A percentile compares a stretch with the other conserved stretches of the same genome.
Conservation (phyloP, 2,888 invertebrate genomes). For the Cheilosia urbana region DNA sequence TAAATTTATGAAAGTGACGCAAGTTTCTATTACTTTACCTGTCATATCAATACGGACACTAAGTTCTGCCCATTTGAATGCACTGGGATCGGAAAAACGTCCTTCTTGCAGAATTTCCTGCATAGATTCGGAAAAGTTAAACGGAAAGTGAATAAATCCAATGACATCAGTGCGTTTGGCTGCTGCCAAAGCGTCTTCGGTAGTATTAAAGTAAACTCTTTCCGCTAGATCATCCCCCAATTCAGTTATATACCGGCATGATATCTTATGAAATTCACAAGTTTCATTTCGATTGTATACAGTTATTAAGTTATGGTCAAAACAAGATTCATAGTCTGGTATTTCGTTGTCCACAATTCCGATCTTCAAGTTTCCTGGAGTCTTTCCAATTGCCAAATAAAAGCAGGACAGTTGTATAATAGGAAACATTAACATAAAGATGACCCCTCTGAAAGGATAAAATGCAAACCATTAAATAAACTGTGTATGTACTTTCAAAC, state of each 20-base stretch:
- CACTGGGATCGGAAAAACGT: slow-evolving; percentile 85
- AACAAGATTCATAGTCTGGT: slow-evolving; percentile 83
- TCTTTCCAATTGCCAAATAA: slow-evolving; percentile 91
- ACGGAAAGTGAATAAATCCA: slow-evolving; percentile 88
- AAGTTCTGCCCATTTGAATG: slow-evolving; percentile 87
- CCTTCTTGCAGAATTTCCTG: slow-evolving; percentile 86
- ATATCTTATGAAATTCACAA: slow-evolving; percentile 86
- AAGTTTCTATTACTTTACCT: slow-evolving; percentile 84
- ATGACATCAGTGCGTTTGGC: slow-evolving; percentile 85
- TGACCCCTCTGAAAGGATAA: slow-evolving; percentile 87
- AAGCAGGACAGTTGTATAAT: slow-evolving; percentile 91
- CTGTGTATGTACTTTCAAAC: neutral
- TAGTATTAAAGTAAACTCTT: slow-evolving; percentile 85
- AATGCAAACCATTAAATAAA: neutral
- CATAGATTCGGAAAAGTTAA: slow-evolving; percentile 89
- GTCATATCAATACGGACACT: slow-evolving; percentile 90
- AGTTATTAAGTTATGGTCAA: slow-evolving; percentile 82
- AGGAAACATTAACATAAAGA: slow-evolving; percentile 93
- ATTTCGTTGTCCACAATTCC: slow-evolving; percentile 93
- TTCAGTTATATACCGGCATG: slow-evolving; percentile 86
- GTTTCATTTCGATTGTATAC: slow-evolving; percentile 82
- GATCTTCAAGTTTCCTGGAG: slow-evolving; percentile 89
- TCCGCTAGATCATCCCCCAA: slow-evolving; percentile 86
- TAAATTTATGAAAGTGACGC: neutral
- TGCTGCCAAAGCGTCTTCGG: slow-evolving; percentile 85